A percentile compares a stretch with the other conserved stretches of the same genome.
Conservation (phyloP, 2,797 vertebrate genomes). For the Galaxias olidus region DNA sequence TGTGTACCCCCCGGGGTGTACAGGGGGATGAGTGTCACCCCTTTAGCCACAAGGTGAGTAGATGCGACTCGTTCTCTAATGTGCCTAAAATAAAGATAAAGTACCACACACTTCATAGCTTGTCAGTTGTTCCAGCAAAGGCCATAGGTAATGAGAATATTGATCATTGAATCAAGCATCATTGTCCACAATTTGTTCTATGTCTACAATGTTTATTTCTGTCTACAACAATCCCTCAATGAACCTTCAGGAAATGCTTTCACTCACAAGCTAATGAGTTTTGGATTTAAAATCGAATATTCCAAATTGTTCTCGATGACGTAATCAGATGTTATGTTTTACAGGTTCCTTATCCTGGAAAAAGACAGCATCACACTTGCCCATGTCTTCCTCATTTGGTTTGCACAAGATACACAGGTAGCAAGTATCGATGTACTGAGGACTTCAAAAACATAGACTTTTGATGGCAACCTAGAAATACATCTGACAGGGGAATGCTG, state of each 20-base stretch:
- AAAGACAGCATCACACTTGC: slow-evolving; percentile 86
- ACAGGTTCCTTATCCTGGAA: slow-evolving; percentile 85
- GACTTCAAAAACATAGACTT: slow-evolving; percentile 86
- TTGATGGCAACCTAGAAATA: slow-evolving; percentile 50
- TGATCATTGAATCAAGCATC: too few relatives aligned
- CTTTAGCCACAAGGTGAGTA: slow-evolving; percentile 85
- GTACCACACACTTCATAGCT: slow-evolving; percentile 45
- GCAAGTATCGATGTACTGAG: slow-evolving; percentile 82
- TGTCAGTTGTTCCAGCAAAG: slow-evolving; percentile 53
- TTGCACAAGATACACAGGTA: slow-evolving; percentile 76
- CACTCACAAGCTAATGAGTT: too few relatives aligned
- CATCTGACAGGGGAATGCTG: slow-evolving; percentile 9
- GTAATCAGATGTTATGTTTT: slow-evolving; percentile 2
- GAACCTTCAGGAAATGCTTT: not conserved
- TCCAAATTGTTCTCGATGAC: not conserved
- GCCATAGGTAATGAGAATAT: slow-evolving; percentile 67
- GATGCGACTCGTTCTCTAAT: too few relatives aligned
- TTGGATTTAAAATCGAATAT: too few relatives aligned
- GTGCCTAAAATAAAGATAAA: slow-evolving; percentile 37
- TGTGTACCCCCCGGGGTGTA: slow-evolving; percentile 86
- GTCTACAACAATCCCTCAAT: slow-evolving; percentile 20
- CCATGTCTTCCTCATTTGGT: slow-evolving; percentile 83
- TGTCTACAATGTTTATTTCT: slow-evolving; percentile 34
- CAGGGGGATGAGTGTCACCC: slow-evolving; percentile 91
- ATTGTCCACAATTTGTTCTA: slow-evolving; percentile 38